Evolutionary conservation across 2,888 invertebrate species (phyloP).

Genomic region (Steromphala cineraria): DNA sequence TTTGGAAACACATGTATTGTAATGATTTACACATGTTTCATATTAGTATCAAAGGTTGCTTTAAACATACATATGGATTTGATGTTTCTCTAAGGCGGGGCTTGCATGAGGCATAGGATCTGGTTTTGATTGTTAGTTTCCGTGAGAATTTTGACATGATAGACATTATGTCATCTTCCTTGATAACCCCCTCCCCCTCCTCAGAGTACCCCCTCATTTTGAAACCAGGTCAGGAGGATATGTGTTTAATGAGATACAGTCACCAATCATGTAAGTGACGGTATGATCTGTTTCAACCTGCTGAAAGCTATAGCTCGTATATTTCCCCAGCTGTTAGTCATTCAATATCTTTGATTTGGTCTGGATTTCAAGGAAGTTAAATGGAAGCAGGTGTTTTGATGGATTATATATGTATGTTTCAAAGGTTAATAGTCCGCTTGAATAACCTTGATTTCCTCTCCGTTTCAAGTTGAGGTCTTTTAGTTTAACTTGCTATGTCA

Average conservation of each 20-base stretch:
- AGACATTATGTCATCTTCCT: not conserved
- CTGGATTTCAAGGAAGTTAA: not conserved
- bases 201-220: not conserved
- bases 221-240: not conserved
- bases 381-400: not conserved
- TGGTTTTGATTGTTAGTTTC: not conserved
- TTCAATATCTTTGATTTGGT: not conserved
- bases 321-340: slow-evolving; percentile 3
- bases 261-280: not conserved
- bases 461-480: too few relatives aligned
- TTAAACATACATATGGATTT: too few relatives aligned
- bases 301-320: not conserved
- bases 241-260: not conserved
- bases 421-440: not conserved
- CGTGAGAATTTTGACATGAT: not conserved
- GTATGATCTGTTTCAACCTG: not conserved
- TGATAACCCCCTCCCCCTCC: too few relatives aligned
- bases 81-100: too few relatives aligned
- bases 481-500: too few relatives aligned
- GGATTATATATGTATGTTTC: not conserved
- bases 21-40: too few relatives aligned
- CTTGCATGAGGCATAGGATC: not conserved
- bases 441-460: too few relatives aligned
- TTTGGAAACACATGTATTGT: too few relatives aligned
- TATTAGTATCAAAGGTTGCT: too few relatives aligned